phyloP scores from a whole-genome alignment of 2,888 invertebrate species.

The Drosophila ustulata region DNA sequence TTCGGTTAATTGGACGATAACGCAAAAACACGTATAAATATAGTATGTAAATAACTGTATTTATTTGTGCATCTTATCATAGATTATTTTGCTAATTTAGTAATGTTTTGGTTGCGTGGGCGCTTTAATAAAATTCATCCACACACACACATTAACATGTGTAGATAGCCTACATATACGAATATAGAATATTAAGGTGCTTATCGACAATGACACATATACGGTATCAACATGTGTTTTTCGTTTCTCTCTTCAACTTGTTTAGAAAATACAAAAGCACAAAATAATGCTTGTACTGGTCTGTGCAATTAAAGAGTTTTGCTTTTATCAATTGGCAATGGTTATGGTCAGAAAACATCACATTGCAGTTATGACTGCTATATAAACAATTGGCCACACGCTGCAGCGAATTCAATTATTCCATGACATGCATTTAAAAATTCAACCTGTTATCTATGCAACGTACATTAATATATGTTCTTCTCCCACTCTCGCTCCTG shows the following conservation, averaged over 20 bases:
- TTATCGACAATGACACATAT: conserved; percentile 57
- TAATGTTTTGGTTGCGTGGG: conserved; percentile 41
- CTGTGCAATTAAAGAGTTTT: conserved; percentile 14
- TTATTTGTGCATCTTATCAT: conserved; percentile 47
- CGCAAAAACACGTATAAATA: conserved; percentile 21
- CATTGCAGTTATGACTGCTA: conserved; percentile 19
- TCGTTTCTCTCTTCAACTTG: background rate
- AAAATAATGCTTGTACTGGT: conserved; percentile 6
- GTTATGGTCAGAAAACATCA: conserved; percentile 29
- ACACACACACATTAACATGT: background rate
- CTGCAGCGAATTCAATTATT: conserved; percentile 47
- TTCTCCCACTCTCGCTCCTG: background rate
- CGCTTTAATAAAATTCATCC: conserved; percentile 28
- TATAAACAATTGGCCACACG: conserved; percentile 40
- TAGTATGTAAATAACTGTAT: conserved; percentile 21
- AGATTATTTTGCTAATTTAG: conserved; percentile 42
- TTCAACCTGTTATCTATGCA: conserved; percentile 4
- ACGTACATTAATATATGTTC: background rate
- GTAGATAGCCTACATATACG: conserved; percentile 13
- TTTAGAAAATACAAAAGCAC: conserved; percentile 19
- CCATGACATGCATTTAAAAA: conserved; percentile 35
- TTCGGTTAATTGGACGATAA: conserved; percentile 33
- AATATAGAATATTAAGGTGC: conserved; percentile 15
- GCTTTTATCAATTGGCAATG: conserved; percentile 48
- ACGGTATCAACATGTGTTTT: conserved; percentile 50